Evolutionary conservation across 2,113 vertebrate genomes (phyloP), one percentile per base, ranked within the genome.

Genomic region (Mormyrus lacerda): DNA sequence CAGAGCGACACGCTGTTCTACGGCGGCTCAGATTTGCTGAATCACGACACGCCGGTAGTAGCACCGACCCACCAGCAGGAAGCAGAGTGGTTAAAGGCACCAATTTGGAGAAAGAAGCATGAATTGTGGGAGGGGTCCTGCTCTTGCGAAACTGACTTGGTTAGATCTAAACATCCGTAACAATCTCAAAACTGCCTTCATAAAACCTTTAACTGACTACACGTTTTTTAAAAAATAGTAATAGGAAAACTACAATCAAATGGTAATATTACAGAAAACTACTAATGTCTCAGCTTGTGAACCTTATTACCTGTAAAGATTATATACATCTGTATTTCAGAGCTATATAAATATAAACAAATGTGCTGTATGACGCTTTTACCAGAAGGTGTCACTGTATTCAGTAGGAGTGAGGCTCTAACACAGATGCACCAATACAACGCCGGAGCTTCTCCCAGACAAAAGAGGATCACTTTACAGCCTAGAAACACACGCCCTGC

Each of bases 331-430:
- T 61, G 24, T 9, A 61, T 9, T 61, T 27, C 61, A 65, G n/a
- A 65, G 27, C 8, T 65, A 27, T 65, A 65, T 11, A 27, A 31
- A 69, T 31, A 69, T 11, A 69, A 69, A 27, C 58, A 69, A 27
- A 69, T 69, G 3, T 76, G 35, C 35, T 42, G 15, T 79, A 39
- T 2, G 15, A 11, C 35, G 0, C 73, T 79, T 79, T 79, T 15
- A 79, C 73, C 73, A 79, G 73, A 42, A 79, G 73, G 73, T 79
- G 73, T 79, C 73, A 79, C 73, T 79, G 35, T 79, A 42, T 35
- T 79, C 35, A 79, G 73, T 13, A 69, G n/a, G 27, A 69, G 61
- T 69, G 61, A 69, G 9, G n/a, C 10, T 69, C 61, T 31, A 13
- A 69, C 61, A 27, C 27, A 69, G 61, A 69, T 69, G n/a, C 61